Percentiles rank a stretch among this genome's conserved stretches.
These are phyloP conservation scores for Caenorhabditis zanzibari DNA, from an alignment of 2,888 invertebrate species.

Conservation along the genomic window DNA sequence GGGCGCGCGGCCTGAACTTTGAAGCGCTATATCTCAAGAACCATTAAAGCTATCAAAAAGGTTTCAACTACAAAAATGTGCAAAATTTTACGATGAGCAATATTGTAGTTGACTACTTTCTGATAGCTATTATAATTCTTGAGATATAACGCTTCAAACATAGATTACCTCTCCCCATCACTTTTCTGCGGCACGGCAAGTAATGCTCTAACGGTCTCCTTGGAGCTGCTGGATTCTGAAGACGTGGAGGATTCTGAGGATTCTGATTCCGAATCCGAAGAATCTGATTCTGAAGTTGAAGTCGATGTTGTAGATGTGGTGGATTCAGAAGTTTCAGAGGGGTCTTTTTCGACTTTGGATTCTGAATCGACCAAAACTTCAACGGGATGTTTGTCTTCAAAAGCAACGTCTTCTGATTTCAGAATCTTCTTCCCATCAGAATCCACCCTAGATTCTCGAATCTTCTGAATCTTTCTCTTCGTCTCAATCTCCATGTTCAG, in stretches of 20 bases:
- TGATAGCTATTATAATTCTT: too few species aligned
- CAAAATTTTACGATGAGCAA: too few species aligned
- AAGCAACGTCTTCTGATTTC: slow-evolving; percentile 5
- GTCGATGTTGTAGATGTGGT: not conserved
- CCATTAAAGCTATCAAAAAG: not conserved
- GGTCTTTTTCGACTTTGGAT: not conserved
- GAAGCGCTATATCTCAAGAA: too few species aligned
- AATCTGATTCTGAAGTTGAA: not conserved
- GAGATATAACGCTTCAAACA: too few species aligned
- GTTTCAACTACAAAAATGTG: too few species aligned
- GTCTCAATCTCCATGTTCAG: slow-evolving; percentile 41
- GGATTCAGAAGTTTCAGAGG: slow-evolving; percentile 8
- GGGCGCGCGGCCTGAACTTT: too few species aligned
- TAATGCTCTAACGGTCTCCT: not conserved
- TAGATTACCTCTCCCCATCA: slow-evolving; percentile 29
- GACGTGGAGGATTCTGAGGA: not conserved
- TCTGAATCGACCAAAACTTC: not conserved
- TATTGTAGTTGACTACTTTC: too few species aligned
- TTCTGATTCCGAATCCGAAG: not conserved
- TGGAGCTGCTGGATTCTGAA: too few species aligned
- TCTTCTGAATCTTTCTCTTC: slow-evolving; percentile 27
- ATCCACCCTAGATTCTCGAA: not conserved
- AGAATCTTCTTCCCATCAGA: not conserved
- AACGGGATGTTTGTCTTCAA: not conserved
- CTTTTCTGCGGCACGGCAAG: not conserved